Percentiles rank a stretch among this genome's conserved stretches.
Evolutionary conservation across 2,797 vertebrate species (phyloP).

Genomic region (Onychomys leucogaster): DNA sequence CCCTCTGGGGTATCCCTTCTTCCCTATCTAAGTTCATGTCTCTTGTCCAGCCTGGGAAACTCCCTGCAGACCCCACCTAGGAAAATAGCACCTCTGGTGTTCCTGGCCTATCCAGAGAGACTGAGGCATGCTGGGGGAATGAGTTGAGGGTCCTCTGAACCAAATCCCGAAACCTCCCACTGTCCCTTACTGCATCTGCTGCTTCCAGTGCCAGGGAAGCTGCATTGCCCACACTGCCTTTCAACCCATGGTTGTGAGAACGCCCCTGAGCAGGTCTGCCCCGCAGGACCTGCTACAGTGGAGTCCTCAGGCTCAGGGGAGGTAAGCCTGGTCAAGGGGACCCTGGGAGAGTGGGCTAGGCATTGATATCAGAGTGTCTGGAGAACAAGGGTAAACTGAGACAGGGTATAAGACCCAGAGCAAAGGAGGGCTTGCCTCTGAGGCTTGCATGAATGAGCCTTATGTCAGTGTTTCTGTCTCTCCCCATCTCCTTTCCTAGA

Average conservation of each 20-base stretch:
- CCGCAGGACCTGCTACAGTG: background rate
- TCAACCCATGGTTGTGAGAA: background rate
- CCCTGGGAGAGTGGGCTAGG: background rate
- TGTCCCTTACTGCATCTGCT: background rate
- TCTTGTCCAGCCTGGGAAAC: too few species aligned
- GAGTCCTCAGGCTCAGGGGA: background rate
- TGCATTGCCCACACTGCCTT: slow-evolving; percentile 64
- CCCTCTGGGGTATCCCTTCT: background rate
- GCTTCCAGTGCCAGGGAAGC: background rate
- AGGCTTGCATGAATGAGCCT: background rate
- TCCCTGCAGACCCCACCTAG: background rate
- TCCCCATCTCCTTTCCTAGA: background rate
- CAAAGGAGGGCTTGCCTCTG: background rate
- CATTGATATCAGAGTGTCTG: background rate
- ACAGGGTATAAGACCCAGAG: background rate
- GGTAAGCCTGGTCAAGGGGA: background rate
- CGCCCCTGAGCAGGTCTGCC: background rate
- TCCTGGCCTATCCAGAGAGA: background rate
- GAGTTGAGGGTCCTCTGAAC: background rate
- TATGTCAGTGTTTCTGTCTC: background rate
- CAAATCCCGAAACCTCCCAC: background rate
- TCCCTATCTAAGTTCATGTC: background rate
- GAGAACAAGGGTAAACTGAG: background rate
- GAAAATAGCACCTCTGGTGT: background rate
- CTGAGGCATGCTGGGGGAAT: rapidly evolving